A percentile compares a stretch with the other conserved stretches of the same genome.
Conservation (phyloP, 2,888 invertebrate species). For the Megalurothrips usitatus region DNA sequence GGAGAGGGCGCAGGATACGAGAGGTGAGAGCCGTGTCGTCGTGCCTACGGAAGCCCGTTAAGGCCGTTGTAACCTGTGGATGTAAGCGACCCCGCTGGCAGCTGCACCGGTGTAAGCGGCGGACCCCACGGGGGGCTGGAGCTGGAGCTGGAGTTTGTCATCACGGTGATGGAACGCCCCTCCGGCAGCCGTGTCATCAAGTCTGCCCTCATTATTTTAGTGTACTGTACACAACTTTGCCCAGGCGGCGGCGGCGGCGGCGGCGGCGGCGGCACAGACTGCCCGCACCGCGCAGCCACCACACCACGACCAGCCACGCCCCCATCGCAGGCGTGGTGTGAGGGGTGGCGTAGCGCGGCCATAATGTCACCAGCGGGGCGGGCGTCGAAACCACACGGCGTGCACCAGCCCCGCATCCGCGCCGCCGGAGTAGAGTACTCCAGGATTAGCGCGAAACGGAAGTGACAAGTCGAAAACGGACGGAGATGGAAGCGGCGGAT, state of each 20-base stretch:
- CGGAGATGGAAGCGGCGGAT: too few species aligned
- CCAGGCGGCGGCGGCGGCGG: not conserved
- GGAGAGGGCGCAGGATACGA: too few species aligned
- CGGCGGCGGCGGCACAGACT: not conserved
- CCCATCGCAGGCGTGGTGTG: not conserved
- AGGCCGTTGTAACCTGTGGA: too few species aligned
- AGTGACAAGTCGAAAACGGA: too few species aligned
- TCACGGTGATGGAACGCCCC: not conserved
- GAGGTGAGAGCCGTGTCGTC: too few species aligned
- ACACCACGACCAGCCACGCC: not conserved
- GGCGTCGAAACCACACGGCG: too few species aligned
- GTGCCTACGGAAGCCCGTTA: too few species aligned
- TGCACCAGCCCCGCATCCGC: too few species aligned
- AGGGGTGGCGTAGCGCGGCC: not conserved
- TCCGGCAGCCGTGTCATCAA: constrained; percentile 3
- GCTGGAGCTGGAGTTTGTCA: not conserved
- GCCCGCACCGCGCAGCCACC: not conserved
- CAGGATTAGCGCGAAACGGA: too few species aligned
- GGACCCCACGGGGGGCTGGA: not conserved
- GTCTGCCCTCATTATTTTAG: constrained; percentile 22
- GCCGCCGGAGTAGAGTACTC: too few species aligned
- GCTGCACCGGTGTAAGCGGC: not conserved
- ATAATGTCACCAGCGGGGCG: too few species aligned
- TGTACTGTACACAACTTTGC: constrained; percentile 15
- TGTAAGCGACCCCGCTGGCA: too few species aligned